phyloP scores from a whole-genome alignment of 2,888 invertebrate genomes.

The Caenorhabditis plicata region DNA sequence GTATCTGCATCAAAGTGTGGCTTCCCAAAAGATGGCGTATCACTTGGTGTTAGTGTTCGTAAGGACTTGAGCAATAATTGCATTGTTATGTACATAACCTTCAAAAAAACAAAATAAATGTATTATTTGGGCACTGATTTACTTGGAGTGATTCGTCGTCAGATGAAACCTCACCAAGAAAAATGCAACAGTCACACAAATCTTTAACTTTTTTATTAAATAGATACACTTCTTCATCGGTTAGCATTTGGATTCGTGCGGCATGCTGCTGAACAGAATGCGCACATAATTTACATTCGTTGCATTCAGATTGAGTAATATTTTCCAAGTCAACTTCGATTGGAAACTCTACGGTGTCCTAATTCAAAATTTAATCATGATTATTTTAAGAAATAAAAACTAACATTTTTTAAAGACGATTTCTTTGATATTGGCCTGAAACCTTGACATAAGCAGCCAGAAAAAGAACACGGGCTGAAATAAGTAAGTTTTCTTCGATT shows the following conservation, averaged over 20 bases:
- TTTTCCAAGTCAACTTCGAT: conserved; percentile 18
- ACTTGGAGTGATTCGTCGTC: conserved; percentile 18
- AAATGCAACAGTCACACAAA: conserved; percentile 7
- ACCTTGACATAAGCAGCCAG: conserved; percentile 16
- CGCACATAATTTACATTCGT: conserved; percentile 16
- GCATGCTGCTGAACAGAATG: conserved; percentile 25
- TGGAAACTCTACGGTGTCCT: conserved; percentile 8
- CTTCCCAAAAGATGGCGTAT: conserved; percentile 22
- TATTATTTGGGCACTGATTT: neutral
- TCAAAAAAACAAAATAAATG: neutral
- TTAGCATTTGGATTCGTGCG: conserved; percentile 3
- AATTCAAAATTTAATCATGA: neutral
- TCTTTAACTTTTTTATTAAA: conserved; percentile 13
- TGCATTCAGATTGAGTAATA: conserved; percentile 2
- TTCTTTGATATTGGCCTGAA: conserved; percentile 13
- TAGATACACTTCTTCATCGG: conserved; percentile 11
- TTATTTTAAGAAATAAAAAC: neutral
- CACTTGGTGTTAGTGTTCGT: conserved; percentile 8
- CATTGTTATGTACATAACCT: conserved; percentile 25
- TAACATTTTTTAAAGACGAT: neutral
- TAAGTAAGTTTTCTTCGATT: conserved; percentile 13
- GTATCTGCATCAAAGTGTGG: conserved; percentile 21
- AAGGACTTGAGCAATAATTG: conserved; percentile 26
- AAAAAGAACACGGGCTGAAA: conserved; percentile 13
- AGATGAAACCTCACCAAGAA: conserved; percentile 9